Evolutionary conservation across 2,797 vertebrate species (phyloP), one percentile per base, ranked within the genome.

Genomic region (Darevskia nairensis): DNA sequence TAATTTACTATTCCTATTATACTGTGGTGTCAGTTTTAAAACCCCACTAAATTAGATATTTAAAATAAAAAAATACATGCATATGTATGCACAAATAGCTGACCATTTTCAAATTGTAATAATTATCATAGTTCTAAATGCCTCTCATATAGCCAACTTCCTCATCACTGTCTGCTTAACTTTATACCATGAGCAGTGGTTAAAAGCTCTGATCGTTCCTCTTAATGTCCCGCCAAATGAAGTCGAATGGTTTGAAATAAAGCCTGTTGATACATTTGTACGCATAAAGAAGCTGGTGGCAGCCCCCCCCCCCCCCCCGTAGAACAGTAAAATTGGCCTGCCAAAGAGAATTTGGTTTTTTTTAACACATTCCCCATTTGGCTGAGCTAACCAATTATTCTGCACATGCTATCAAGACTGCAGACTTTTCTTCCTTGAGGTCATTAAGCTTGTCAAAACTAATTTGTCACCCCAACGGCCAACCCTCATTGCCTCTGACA

Each of bases 381-480:
- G 94, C 95, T 92, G 93, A 96, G 90, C 94, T 95, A 96, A 95
- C 95, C 96, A 96, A 94, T 96, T 97, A 97, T 96, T 95, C 94
- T 91, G 66, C 91, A 94, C 93, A 96, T 96, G 94, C 95, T 96
- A 96, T 96, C 94, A 96, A 95, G 95, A 94, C 93, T 92, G 93
- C 90, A 95, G 95, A 94, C 95, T 96, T 96, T 93, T 94, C 93
- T 96, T 96, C 93, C 83, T 3, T 94, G 91, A 94, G 94, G 94
- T 96, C 95, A 97, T 97, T 97, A 97, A 95, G 94, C 96, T 95
- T 97, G 96, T 97, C 97, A 97, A 97, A 97, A 97, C 95, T 94
- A 96, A 97, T 97, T 94, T 96, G 95, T 97, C 94, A 96, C 93
- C 94, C 94, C 93, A 96, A 95, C 95, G 91, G 89, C 95, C 95